A percentile compares a stretch with the other conserved stretches of the same genome.
These are phyloP conservation scores for Piprites chloris DNA, from an alignment of 2,113 vertebrate species.

Conservation along the genomic window DNA sequence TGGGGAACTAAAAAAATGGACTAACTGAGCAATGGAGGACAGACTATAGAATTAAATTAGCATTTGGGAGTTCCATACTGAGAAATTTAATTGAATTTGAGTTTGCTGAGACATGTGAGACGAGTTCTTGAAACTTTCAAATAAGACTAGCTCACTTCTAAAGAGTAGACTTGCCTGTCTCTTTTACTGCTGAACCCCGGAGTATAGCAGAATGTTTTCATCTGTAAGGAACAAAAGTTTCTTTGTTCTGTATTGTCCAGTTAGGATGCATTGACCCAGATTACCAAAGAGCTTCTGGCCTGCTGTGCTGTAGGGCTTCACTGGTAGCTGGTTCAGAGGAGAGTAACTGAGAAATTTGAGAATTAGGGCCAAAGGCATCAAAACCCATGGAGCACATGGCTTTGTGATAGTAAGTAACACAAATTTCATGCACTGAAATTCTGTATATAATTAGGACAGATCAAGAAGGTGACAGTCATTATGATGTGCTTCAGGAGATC, in stretches of 20 bases:
- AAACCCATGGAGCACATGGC: not conserved
- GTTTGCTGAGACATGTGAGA: not conserved
- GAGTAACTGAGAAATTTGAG: not conserved
- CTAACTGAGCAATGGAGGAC: not conserved
- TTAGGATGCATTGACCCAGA: not conserved
- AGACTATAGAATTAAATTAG: not conserved
- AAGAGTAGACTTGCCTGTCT: not conserved
- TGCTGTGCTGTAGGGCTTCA: not conserved
- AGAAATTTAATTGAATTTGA: not conserved
- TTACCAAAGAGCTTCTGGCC: not conserved
- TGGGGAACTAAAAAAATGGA: not conserved
- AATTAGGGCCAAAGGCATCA: not conserved
- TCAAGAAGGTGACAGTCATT: not conserved
- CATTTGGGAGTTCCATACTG: not conserved
- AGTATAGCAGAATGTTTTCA: not conserved
- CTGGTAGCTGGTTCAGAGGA: not conserved
- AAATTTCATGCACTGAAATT: not conserved
- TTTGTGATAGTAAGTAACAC: not conserved
- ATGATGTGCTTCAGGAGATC: constrained; percentile 10
- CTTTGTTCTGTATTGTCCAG: not conserved
- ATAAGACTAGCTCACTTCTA: not conserved
- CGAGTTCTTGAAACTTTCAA: not conserved
- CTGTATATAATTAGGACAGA: constrained; percentile 9
- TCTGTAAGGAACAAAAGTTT: not conserved
- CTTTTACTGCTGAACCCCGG: not conserved